These are phyloP conservation scores for Caenorhabditis sp. DNA, from an alignment of 2,888 invertebrate species.

Conservation along the genomic window DNA sequence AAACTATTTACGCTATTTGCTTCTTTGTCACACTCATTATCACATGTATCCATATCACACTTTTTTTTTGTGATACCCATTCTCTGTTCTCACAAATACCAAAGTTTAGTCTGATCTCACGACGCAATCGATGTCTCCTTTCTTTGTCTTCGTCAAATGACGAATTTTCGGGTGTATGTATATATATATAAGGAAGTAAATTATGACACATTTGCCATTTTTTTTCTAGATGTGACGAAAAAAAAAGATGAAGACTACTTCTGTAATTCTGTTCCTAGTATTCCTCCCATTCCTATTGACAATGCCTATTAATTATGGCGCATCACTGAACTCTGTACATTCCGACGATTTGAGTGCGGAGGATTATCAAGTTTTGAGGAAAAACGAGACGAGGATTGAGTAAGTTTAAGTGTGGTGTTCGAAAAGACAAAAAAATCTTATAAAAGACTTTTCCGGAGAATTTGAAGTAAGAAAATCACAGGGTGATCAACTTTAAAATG, in stretches of 20 bases:
- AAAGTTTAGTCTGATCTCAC: neutral
- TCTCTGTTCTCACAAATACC: neutral
- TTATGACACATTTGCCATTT: neutral
- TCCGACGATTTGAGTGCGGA: constrained; percentile 24
- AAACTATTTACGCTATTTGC: too few species aligned
- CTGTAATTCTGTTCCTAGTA: neutral
- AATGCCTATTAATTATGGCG: constrained; percentile 31
- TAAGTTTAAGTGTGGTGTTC: neutral
- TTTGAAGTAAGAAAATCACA: too few species aligned
- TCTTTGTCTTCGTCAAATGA: neutral
- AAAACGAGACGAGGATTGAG: constrained; percentile 25
- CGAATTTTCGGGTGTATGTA: neutral
- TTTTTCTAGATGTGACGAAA: neutral
- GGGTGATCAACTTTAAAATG: too few species aligned
- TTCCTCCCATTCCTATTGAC: constrained; percentile 2
- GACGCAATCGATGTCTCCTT: neutral
- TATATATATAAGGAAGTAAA: neutral
- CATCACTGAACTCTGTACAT: constrained; percentile 32
- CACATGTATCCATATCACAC: too few species aligned
- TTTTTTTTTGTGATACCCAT: too few species aligned
- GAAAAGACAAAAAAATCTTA: too few species aligned
- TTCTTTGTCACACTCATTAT: too few species aligned
- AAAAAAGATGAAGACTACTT: neutral
- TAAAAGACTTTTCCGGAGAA: too few species aligned
- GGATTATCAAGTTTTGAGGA: constrained; percentile 34